These are phyloP conservation scores for Drosophila niveifrons DNA, from an alignment of 2,888 invertebrate genomes.

Conservation along the genomic window DNA sequence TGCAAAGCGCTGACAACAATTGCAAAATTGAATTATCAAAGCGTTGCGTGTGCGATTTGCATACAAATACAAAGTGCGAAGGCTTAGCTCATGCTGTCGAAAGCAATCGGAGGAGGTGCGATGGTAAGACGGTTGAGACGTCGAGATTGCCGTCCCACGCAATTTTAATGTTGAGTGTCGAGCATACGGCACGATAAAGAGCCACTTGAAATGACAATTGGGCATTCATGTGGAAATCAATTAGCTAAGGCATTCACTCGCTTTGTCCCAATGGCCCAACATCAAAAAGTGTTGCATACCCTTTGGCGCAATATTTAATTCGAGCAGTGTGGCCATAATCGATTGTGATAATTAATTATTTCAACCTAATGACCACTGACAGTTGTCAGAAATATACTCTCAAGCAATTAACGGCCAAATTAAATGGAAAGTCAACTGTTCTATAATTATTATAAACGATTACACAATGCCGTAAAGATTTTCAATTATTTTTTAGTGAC, in stretches of 20 bases:
- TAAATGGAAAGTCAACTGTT: constrained; percentile 15
- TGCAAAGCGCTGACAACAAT: constrained; percentile 68
- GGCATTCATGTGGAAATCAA: constrained; percentile 69
- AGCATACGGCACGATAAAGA: constrained; percentile 47
- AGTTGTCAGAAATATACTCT: constrained; percentile 31
- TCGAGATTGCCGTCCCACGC: not conserved
- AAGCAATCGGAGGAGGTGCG: too few species aligned
- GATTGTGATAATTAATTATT: constrained; percentile 51
- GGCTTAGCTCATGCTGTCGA: not conserved
- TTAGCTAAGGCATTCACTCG: constrained; percentile 42
- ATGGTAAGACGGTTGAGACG: not conserved
- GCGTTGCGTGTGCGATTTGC: constrained; percentile 62
- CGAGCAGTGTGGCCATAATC: constrained; percentile 46
- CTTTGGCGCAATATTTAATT: constrained; percentile 35
- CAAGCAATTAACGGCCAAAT: constrained; percentile 14
- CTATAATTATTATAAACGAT: constrained; percentile 2
- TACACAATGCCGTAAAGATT: not conserved
- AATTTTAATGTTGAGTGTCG: constrained; percentile 32
- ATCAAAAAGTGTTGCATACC: constrained; percentile 34
- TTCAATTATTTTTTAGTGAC: not conserved
- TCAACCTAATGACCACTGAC: constrained; percentile 34
- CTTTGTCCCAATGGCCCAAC: not conserved
- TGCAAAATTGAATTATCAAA: constrained; percentile 78
- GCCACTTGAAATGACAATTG: constrained; percentile 49
- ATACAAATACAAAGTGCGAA: constrained; percentile 57